These are phyloP conservation scores for Lasioglossum malachurum DNA, from an alignment of 2,888 invertebrate species.

Conservation along the genomic window DNA sequence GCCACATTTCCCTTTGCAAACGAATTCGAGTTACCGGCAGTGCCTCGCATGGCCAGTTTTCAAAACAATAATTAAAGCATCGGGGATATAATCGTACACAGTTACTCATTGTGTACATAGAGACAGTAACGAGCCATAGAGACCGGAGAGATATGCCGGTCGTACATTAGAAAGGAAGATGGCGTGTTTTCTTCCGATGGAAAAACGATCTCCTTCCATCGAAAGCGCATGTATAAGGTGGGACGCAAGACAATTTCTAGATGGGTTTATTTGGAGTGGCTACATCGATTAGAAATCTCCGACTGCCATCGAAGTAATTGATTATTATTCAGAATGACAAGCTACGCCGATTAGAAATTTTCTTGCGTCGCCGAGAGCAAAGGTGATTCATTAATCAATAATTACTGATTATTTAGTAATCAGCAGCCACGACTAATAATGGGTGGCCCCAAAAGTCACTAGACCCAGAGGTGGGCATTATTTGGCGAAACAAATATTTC, in stretches of 20 bases:
- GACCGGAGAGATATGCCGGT: constrained; percentile 2
- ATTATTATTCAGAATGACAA: not conserved
- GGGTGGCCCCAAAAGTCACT: not conserved
- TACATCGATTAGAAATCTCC: not conserved
- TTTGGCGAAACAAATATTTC: too few relatives aligned
- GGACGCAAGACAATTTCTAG: not conserved
- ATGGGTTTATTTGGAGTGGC: not conserved
- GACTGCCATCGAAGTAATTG: not conserved
- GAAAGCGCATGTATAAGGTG: not conserved
- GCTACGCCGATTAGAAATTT: not conserved
- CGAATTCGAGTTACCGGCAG: constrained; percentile 17
- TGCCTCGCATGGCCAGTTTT: not conserved
- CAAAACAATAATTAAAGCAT: constrained; percentile 23
- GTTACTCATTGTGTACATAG: not conserved
- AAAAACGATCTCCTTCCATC: constrained; percentile 34
- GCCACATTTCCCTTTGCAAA: constrained; percentile 8
- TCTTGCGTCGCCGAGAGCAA: not conserved
- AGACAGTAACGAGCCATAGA: not conserved
- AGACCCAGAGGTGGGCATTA: too few relatives aligned
- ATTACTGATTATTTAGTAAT: too few relatives aligned
- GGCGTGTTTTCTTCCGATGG: constrained; percentile 30
- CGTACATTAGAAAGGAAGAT: constrained; percentile 40
- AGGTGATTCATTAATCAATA: not conserved
- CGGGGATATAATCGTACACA: not conserved
- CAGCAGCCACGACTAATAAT: too few relatives aligned